These are phyloP conservation scores for Drepana arcuata DNA, from an alignment of 1,140 invertebrate species.

Conservation along the genomic window DNA sequence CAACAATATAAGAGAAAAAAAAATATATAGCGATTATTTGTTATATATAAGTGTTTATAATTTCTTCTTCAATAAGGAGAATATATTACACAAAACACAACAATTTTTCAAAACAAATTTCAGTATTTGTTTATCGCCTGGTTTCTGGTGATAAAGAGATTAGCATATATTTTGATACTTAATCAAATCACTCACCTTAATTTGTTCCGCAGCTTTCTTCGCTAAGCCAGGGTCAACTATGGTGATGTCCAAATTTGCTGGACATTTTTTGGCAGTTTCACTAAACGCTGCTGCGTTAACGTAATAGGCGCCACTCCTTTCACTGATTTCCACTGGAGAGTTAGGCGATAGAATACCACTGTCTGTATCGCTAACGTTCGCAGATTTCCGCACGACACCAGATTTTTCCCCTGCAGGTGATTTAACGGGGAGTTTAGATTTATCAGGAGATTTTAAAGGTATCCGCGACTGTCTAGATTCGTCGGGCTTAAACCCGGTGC, in stretches of 20 bases:
- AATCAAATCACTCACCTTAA: conserved; percentile 41
- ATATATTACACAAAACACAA: too few species aligned
- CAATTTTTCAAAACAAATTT: too few species aligned
- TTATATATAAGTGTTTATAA: too few species aligned
- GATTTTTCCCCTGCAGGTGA: conserved; percentile 43
- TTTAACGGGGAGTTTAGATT: conserved; percentile 44
- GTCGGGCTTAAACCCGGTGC: conserved; percentile 52
- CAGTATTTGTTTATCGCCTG: too few species aligned
- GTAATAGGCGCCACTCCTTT: conserved; percentile 39
- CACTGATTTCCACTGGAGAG: conserved; percentile 64
- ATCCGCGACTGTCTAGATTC: conserved; percentile 28
- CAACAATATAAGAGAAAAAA: too few species aligned
- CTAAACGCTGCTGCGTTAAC: conserved; percentile 58
- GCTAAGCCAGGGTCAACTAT: conserved; percentile 51
- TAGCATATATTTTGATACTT: neutral
- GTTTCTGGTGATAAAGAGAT: neutral
- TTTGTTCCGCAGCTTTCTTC: conserved; percentile 60
- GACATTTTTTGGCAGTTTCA: conserved; percentile 39
- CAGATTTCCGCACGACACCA: conserved; percentile 30
- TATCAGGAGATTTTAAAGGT: conserved; percentile 38
- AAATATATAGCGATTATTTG: too few species aligned
- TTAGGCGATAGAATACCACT: conserved; percentile 74
- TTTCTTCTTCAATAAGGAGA: too few species aligned
- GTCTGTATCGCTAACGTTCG: conserved; percentile 72
- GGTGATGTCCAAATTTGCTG: conserved; percentile 43